Evolutionary conservation across 2,113 vertebrate genomes (phyloP), one percentile per base, ranked within the genome.

Genomic region (Microtus pennsylvanicus): DNA sequence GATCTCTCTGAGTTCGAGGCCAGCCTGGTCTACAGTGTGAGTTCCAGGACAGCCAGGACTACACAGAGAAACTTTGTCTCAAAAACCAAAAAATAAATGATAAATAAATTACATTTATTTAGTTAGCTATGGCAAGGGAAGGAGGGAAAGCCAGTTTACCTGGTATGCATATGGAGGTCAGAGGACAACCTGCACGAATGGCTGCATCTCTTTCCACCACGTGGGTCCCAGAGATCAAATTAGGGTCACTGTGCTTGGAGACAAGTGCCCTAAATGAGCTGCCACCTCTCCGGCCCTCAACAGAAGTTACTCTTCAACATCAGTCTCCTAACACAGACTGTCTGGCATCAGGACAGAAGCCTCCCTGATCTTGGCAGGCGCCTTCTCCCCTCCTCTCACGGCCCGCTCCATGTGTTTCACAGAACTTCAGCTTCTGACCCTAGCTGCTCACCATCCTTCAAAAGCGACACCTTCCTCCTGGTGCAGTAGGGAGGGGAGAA

Each of bases 391-490:
- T 35, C 35, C 21, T 26, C 1, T 47, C 45, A 38, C 4, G 11
- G n/a, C 26, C n/a, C 30, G 58, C 69, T 90, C 75, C 35, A 89
- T 50, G 70, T 3, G 8, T 70, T 87, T 77, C 47, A 11, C 67
- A 96, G 58, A 91, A 4, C 35, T 82, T 5, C 14, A 22, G 70
- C 67, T 81, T 89, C 86, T 81, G 86, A 55, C 28, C 78, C 86
- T 61, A 72, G 77, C 80, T 82, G 86, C 75, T 92, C 85, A 82
- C 1, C n/a, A 70, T 55, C 70, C 45, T 7, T 22, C 17, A 11
- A 35, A 35, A 94, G 85, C 74, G 21, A 58, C 45, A 67, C 63
- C 42, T 81, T 89, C 61, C 87, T 96, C 52, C 87, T 96, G n/a
- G 42, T 0, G 0, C 21, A 81, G 74, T 38, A 82, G 65, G 80